These are phyloP conservation scores for Clusia tigrina DNA, from an alignment of 2,888 invertebrate species.

Conservation along the genomic window DNA sequence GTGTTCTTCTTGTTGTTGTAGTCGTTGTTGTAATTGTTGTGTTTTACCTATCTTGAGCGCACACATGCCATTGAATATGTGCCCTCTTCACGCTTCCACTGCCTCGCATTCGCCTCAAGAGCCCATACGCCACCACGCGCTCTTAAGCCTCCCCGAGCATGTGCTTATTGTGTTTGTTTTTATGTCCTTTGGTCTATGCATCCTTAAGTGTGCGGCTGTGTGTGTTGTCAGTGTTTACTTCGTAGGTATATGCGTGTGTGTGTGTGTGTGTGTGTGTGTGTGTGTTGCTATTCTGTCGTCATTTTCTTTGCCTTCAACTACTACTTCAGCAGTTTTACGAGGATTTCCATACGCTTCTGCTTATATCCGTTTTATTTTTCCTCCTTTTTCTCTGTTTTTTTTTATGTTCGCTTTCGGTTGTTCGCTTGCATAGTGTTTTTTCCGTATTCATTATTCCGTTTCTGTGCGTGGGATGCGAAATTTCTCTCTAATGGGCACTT, in stretches of 20 bases:
- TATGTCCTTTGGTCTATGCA: too few species aligned
- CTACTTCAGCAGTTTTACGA: constrained; percentile 5
- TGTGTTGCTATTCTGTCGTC: constrained; percentile 18
- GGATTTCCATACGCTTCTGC: neutral
- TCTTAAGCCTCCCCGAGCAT: too few species aligned
- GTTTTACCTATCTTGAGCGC: too few species aligned
- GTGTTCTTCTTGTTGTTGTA: too few species aligned
- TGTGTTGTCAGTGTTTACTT: neutral
- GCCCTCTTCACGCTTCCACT: too few species aligned
- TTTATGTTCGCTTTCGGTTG: neutral
- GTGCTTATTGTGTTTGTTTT: too few species aligned
- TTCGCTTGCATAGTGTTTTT: neutral
- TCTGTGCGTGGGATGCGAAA: neutral
- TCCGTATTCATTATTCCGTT: neutral
- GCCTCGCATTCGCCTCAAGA: too few species aligned
- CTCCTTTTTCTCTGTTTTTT: neutral
- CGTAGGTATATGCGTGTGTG: neutral
- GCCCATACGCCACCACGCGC: too few species aligned
- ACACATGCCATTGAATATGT: too few species aligned
- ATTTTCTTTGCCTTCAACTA: constrained; percentile 1
- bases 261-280: neutral
- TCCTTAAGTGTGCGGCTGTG: too few species aligned
- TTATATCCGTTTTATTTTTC: neutral
- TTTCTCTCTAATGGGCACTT: constrained; percentile 28
- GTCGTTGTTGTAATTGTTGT: too few species aligned